Evolutionary conservation across 1,140 invertebrate species (phyloP).

Genomic region (Aphis craccivora): DNA sequence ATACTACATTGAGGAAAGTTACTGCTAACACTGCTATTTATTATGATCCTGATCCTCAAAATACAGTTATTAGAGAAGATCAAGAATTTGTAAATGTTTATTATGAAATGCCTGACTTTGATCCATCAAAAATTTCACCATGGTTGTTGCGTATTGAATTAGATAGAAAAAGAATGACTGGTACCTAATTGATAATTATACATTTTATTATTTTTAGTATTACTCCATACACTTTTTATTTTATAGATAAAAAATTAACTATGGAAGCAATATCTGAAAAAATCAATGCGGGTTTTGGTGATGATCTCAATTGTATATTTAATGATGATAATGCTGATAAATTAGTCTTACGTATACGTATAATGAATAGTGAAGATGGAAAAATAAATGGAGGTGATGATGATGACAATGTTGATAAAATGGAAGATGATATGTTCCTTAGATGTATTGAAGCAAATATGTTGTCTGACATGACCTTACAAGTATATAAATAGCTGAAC

Average conservation of each 20-base stretch:
- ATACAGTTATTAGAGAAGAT: constrained; percentile 98
- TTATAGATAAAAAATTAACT: constrained; percentile 93
- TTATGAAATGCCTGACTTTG: constrained; percentile 99
- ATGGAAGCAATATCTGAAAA: constrained; percentile 99
- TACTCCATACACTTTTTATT: not conserved
- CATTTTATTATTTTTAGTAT: not conserved
- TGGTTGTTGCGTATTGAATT: constrained; percentile 99
- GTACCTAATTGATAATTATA: constrained; percentile 60
- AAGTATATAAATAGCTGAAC: constrained; percentile 75
- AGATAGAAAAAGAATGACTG: constrained; percentile 97
- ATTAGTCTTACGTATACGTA: constrained; percentile 95
- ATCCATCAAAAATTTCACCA: constrained; percentile 95
- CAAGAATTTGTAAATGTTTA: constrained; percentile 99
- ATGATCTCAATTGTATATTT: constrained; percentile 99
- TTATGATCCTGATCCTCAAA: constrained; percentile 98
- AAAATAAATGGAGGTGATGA: constrained; percentile 78
- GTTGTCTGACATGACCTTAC: constrained; percentile 98
- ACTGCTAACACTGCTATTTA: constrained; percentile 99
- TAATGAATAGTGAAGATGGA: constrained; percentile 96
- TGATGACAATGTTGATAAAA: constrained; percentile 96
- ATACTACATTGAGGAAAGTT: constrained; percentile 94
- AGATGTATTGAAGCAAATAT: constrained; percentile 99
- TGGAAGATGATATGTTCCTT: constrained; percentile 99
- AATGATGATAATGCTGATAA: constrained; percentile 99
- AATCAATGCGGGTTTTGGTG: constrained; percentile 98